Conservation (phyloP, 2,113 vertebrate genomes). For the Leptobrachium ailaonicum region DNA sequence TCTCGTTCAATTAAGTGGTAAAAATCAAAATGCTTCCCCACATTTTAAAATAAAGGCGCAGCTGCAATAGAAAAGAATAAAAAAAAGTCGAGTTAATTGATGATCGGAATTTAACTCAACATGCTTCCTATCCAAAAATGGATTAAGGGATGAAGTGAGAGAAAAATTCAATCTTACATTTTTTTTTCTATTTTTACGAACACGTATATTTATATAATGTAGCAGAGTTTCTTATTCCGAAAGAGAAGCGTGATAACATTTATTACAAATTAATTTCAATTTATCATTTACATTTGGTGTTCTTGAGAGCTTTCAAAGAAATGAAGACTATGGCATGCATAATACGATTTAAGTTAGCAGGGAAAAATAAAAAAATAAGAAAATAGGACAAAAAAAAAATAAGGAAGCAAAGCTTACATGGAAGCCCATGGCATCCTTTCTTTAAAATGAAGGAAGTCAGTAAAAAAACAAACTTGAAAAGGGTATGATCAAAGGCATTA, state of each 20-base stretch:
- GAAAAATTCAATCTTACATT: slow-evolving; percentile 51
- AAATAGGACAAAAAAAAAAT: too few relatives aligned
- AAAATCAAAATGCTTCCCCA: slow-evolving; percentile 57
- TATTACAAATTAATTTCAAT: slow-evolving; percentile 52
- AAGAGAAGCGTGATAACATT: slow-evolving; percentile 49
- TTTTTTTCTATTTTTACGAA: slow-evolving; percentile 52
- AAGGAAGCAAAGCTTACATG: slow-evolving; percentile 24
- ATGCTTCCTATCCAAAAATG: slow-evolving; percentile 49
- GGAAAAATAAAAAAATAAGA: not conserved
- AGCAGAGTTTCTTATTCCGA: slow-evolving; percentile 44
- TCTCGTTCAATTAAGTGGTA: slow-evolving; percentile 57
- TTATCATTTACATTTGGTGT: slow-evolving; percentile 22
- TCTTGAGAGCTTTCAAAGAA: slow-evolving; percentile 29
- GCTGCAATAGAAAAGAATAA: slow-evolving; percentile 48
- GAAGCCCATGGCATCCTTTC: slow-evolving; percentile 14
- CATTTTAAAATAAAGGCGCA: slow-evolving; percentile 60
- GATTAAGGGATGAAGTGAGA: slow-evolving; percentile 60
- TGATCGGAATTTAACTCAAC: slow-evolving; percentile 60
- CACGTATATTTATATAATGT: slow-evolving; percentile 52
- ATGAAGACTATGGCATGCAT: slow-evolving; percentile 5
- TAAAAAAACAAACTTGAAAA: slow-evolving; percentile 25
- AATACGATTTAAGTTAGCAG: slow-evolving; percentile 31
- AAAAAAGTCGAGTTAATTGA: slow-evolving; percentile 49
- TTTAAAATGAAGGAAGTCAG: slow-evolving; percentile 24
- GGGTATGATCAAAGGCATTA: slow-evolving; percentile 37